phyloP scores from a whole-genome alignment of 1,140 invertebrate species.

The Pomacea maculata region DNA sequence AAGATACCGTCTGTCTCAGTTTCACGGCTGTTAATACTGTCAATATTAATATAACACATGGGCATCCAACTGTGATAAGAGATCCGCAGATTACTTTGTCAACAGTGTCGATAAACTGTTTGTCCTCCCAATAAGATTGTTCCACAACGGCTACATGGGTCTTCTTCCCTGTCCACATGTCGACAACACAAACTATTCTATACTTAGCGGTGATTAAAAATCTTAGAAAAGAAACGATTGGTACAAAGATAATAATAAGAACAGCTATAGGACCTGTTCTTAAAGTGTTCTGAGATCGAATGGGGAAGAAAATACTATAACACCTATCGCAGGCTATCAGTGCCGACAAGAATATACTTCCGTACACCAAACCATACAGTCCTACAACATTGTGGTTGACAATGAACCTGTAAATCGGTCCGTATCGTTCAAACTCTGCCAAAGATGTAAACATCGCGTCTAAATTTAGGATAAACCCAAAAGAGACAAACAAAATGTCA shows the following conservation, averaged over 20 bases:
- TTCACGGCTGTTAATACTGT: neutral
- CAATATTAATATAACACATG: neutral
- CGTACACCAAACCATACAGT: neutral
- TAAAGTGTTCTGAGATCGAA: neutral
- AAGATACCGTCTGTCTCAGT: neutral
- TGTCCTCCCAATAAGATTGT: neutral
- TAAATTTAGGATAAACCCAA: neutral
- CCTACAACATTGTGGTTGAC: neutral
- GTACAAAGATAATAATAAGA: neutral
- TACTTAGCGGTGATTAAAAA: neutral
- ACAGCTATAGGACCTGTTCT: neutral
- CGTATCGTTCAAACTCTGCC: no score
- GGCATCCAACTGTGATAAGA: neutral
- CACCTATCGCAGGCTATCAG: neutral
- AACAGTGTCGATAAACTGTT: neutral
- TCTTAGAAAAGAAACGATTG: neutral
- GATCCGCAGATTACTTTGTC: neutral
- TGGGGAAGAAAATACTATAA: neutral
- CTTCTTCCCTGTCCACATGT: neutral
- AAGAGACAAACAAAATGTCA: neutral
- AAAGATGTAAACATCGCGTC: neutral
- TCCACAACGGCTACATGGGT: neutral
- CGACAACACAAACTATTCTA: neutral
- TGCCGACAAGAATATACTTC: neutral
- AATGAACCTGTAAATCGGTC: neutral